Percentiles rank a stretch among this genome's conserved stretches.
phyloP scores from a whole-genome alignment of 64 coral and sea anemone species.

The Astreopora myriophthalma region DNA sequence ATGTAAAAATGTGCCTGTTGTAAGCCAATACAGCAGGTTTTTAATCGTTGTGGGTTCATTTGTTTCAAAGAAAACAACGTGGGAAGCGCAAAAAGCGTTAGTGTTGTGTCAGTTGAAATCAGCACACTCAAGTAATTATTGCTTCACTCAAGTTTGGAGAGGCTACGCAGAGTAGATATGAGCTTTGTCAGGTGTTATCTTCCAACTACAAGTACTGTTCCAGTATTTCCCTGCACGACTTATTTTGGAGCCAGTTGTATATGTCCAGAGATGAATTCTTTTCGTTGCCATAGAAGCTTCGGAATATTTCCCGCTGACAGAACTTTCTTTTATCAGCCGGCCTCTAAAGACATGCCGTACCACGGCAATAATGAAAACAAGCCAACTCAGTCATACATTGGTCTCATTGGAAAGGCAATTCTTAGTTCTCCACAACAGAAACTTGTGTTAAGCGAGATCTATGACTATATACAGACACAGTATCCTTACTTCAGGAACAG shows the following conservation, averaged over 20 bases:
- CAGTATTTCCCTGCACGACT: background rate
- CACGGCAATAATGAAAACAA: constrained; percentile 51
- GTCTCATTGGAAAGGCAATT: constrained; percentile 72
- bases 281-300: background rate
- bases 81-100: no score
- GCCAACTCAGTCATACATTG: constrained; percentile 80
- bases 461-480: constrained; percentile 58
- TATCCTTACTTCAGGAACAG: constrained; percentile 74
- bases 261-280: background rate
- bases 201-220: background rate
- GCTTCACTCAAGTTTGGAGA: no score
- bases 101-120: no score
- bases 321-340: background rate
- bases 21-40: no score
- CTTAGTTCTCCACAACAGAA: constrained; percentile 67
- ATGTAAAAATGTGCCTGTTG: no score
- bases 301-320: background rate
- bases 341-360: background rate
- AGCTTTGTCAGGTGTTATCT: background rate
- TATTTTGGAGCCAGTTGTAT: background rate
- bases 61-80: no score
- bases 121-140: no score
- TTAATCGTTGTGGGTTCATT: no score
- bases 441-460: constrained; percentile 70
- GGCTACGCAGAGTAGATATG: background rate